These are phyloP conservation scores for Gopherus flavomarginatus DNA, from an alignment of 2,113 vertebrate genomes.

Conservation along the genomic window DNA sequence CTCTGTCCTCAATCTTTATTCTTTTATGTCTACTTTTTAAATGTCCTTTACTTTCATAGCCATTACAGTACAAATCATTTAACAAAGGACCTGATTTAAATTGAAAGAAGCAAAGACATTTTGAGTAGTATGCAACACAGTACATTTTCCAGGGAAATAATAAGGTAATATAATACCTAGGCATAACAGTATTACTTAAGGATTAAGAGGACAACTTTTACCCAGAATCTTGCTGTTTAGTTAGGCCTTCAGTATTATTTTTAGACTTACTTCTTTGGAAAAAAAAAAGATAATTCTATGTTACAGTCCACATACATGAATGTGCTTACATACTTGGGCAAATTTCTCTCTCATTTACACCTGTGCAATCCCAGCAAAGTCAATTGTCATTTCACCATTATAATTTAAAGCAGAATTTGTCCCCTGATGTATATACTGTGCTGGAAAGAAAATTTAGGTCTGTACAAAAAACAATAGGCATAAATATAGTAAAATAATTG, in stretches of 20 bases:
- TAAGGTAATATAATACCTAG: neutral
- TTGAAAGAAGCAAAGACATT: neutral
- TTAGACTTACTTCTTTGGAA: neutral
- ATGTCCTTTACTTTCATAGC: neutral
- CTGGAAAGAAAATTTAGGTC: neutral
- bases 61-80: fast-evolving
- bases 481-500: neutral
- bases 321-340: neutral
- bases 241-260: neutral
- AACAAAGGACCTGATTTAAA: neutral
- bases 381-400: neutral
- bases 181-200: neutral
- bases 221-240: neutral
- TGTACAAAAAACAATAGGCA: neutral
- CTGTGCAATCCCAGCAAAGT: neutral
- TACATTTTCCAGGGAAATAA: neutral
- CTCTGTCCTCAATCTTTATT: neutral
- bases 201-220: neutral
- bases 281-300: neutral
- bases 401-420: neutral
- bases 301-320: neutral
- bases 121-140: neutral
- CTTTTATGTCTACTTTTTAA: neutral
- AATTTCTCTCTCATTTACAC: neutral
- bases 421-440: neutral